Base-by-base conservation (phyloP, 2,888 invertebrate genomes). In the Hypomecis punctinalis region DNA sequence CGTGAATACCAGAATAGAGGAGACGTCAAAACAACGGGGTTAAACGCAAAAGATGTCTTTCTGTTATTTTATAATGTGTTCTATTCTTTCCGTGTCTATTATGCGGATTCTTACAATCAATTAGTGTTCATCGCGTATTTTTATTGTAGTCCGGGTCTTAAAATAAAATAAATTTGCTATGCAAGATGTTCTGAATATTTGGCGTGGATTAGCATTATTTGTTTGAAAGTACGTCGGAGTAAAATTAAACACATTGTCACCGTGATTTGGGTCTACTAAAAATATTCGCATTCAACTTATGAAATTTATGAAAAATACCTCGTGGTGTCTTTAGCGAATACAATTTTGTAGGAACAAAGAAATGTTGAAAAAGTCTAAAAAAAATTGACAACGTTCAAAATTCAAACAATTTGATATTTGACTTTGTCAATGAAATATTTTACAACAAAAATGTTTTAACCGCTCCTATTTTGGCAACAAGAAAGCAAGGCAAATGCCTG, bases 21-120 rank as follows among this genome's bases (percentile, higher is more conserved):
- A 71, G 67, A 78, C 83, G 89, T 90, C 90, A 89, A 88, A 89
- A 91, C 88, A 90, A 79, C 79, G 75, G 74, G 76, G 79, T 81
- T 83, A 80, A 81, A 83, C 72, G 71, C 76, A 76, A 82, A 74
- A 80, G 80, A 85, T 79, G 73, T 70, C 80, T 80, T 85, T 85
- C 87, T 84, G 81, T 86, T 84, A 78, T 78, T 70, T 66, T 73
- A 63, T 67, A 43, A 57, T 61, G 45, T 53, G 23, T 59, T 60
- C 67, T 63, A 56, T 56, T 66, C 52, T 59, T 64, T 75, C 51
- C 67, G 66, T 65, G 82, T 83, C 82, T 71, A 69, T 76, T 74
- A 76, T 71, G 76, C 73, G 70, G 78, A 84, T 81, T 83, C 78
- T 74, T 75, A 72, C 75, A 71, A 88, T 86, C 77, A 83, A 84